These are phyloP conservation scores for Cossypha dichroa DNA, from an alignment of 2,797 vertebrate genomes.

Conservation along the genomic window DNA sequence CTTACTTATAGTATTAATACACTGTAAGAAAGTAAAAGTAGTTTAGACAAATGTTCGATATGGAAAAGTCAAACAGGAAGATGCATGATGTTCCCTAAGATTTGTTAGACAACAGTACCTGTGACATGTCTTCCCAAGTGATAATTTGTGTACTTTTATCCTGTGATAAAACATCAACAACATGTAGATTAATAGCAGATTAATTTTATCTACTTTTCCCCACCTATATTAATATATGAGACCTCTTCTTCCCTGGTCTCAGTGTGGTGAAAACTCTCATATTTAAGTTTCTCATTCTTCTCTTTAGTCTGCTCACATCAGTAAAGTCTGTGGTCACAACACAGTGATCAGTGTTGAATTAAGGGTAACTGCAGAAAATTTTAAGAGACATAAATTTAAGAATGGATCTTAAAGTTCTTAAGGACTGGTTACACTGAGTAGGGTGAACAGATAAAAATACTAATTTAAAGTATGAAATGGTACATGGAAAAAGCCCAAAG, in stretches of 20 bases:
- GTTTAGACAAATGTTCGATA: neutral
- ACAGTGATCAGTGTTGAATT: neutral
- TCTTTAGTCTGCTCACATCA: neutral
- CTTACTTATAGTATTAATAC: no score
- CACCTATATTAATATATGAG: neutral
- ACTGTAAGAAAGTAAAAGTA: neutral
- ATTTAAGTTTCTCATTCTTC: neutral
- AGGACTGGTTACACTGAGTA: neutral
- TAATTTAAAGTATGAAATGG: neutral
- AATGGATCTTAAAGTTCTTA: neutral
- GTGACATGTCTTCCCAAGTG: neutral
- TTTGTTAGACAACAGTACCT: neutral
- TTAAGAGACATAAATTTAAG: neutral
- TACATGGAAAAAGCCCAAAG: neutral
- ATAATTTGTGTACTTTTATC: neutral
- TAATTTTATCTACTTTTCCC: neutral
- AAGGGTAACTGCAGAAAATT: neutral
- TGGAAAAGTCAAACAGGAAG: neutral
- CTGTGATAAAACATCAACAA: neutral
- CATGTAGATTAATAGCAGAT: neutral
- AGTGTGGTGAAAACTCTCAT: neutral
- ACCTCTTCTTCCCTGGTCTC: neutral
- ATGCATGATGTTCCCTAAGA: rapidly evolving
- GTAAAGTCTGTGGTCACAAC: neutral
- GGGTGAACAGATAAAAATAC: neutral